A percentile compares a stretch with the other conserved stretches of the same genome.
phyloP scores from a whole-genome alignment of 2,888 invertebrate genomes.

The Himalopsyche anomala region DNA sequence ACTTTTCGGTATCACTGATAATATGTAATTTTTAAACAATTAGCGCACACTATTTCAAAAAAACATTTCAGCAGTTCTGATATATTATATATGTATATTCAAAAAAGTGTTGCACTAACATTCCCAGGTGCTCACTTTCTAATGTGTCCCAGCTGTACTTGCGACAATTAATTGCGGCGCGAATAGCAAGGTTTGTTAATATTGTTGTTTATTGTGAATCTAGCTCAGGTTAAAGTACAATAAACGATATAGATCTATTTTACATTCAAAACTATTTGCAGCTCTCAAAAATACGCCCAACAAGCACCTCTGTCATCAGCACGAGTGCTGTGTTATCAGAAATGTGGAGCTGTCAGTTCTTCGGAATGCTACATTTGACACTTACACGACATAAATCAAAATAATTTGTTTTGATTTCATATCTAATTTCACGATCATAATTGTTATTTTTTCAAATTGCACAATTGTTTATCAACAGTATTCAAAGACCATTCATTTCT shows the following conservation, averaged over 20 bases:
- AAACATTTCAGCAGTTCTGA: background rate
- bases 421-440: too few species aligned
- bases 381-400: background rate
- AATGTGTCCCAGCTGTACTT: slow-evolving; percentile 24
- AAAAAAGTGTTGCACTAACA: slow-evolving; percentile 1
- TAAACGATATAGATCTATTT: too few species aligned
- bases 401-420: too few species aligned
- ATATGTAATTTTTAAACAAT: background rate
- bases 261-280: too few species aligned
- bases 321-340: slow-evolving; percentile 20
- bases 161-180: slow-evolving; percentile 42
- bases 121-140: slow-evolving; percentile 13
- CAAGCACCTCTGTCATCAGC: background rate
- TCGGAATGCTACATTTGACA: slow-evolving; percentile 5
- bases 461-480: too few species aligned
- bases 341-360: slow-evolving; percentile 18
- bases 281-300: too few species aligned
- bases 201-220: slow-evolving; percentile 14
- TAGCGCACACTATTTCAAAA: background rate
- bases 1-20: slow-evolving; percentile 15
- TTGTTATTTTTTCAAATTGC: too few species aligned
- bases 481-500: too few species aligned
- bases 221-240: too few species aligned
- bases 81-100: background rate
- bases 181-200: slow-evolving; percentile 42